Evolutionary conservation across 2,888 invertebrate species (phyloP), one percentile per base, ranked within the genome.

Genomic region (Omphaloscelis lunosa): DNA sequence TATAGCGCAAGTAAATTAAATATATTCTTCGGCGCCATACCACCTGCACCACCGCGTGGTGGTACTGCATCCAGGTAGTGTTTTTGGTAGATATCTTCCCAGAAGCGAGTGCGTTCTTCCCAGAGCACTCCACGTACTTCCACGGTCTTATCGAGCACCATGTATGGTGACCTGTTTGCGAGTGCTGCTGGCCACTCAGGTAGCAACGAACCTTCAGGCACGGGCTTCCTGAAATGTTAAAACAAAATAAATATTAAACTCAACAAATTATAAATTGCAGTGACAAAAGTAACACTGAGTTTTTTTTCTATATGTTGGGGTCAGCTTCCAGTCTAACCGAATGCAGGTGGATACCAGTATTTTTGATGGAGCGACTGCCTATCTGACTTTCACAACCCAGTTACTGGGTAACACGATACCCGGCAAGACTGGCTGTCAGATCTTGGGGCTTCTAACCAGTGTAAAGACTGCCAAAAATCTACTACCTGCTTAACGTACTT

Each of bases 61-160:
- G 86, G 78, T 7, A 79, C 39, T 0, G 89, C 84, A 9, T 77
- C 58, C 8, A 72, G 73, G 75, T 90, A 89, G 77, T 90, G 83
- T 69, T 72, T 77, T n/a, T 87, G 75, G 59, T 92, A 92, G 61
- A 91, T 89, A 5, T 71, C 69, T 20, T 89, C 88, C 92, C 91
- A 92, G 72, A 92, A 90, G 8, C 29, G 66, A 39, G 78, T 62
- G 34, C 91, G 87, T 62, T 88, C 72, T 56, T 88, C 80, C 48
- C 90, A 63, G 41, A 89, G 72, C 7, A 84, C 67, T 5, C 85
- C 87, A 8, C 80, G 81, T 2, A 92, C 80, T 78, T 89, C 79
- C 59, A 90, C 5, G 17, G 82, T 85, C 8, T 82, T 73, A 11
- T 86, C 87, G 7, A 92, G 72, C 0, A 84, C 84, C 90, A 92